These are phyloP conservation scores for Rhogogaster chlorosoma DNA, from an alignment of 2,888 invertebrate genomes.

Conservation along the genomic window DNA sequence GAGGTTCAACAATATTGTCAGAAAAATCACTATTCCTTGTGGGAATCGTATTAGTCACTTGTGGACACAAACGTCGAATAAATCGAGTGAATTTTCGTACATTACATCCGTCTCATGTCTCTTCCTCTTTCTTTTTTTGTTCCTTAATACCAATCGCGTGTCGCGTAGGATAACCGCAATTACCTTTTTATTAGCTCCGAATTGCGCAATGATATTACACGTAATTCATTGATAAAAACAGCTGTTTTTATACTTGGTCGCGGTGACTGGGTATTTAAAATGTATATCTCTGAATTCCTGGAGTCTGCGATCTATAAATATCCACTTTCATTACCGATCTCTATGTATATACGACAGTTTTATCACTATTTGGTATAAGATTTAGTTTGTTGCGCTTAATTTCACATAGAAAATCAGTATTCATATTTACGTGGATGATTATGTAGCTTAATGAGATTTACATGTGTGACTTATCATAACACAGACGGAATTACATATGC, in stretches of 20 bases:
- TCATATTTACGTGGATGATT: not conserved
- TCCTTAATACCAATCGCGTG: not conserved
- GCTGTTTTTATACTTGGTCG: not conserved
- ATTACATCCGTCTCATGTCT: not conserved
- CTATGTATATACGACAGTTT: not conserved
- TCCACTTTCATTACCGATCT: not conserved
- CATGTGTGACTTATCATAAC: not conserved
- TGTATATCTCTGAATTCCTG: not conserved
- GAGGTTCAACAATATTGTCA: no score
- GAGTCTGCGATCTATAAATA: not conserved
- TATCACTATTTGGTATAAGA: not conserved
- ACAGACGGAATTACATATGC: not conserved
- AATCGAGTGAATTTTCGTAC: not conserved
- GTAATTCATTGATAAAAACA: slow-evolving; percentile 18
- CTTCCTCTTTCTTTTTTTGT: not conserved
- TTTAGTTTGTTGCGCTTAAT: not conserved
- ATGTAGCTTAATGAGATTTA: not conserved
- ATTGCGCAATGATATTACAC: slow-evolving; percentile 5
- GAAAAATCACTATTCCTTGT: no score
- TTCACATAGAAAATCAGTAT: not conserved
- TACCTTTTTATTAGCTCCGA: not conserved
- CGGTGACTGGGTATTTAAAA: not conserved
- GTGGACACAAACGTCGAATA: no score
- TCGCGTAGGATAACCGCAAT: not conserved
- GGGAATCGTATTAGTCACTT: no score